Conservation (phyloP, 64 coral and sea anemone genomes). For the Stichodactyla helianthus region DNA sequence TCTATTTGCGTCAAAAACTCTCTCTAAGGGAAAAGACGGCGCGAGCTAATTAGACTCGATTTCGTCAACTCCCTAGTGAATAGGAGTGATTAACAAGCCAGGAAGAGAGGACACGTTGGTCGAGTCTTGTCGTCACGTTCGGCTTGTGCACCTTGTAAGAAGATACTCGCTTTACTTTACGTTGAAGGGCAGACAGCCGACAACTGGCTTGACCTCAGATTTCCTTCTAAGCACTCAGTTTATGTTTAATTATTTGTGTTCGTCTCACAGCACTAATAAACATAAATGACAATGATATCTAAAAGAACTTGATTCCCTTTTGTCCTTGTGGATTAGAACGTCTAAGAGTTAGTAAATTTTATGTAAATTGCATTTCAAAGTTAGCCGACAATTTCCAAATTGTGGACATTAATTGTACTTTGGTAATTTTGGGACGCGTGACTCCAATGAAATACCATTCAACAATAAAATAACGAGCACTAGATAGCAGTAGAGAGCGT, state of each 20-base stretch:
- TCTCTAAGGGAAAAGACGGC: not conserved
- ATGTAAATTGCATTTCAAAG: slow-evolving; percentile 36
- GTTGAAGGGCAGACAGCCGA: not conserved
- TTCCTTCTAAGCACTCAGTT: not conserved
- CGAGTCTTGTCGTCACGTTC: not conserved
- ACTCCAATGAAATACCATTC: not conserved
- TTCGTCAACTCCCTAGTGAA: not conserved
- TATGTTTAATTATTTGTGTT: slow-evolving; percentile 23
- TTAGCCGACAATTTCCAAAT: slow-evolving; percentile 16
- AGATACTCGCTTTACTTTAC: not conserved
- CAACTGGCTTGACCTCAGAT: not conserved
- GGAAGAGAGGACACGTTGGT: not conserved
- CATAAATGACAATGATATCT: slow-evolving; percentile 41
- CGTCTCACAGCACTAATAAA: slow-evolving; percentile 8
- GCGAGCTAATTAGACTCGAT: not conserved
- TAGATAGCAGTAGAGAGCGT: not conserved
- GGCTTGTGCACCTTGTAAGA: not conserved
- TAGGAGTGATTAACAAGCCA: not conserved
- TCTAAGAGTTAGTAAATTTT: slow-evolving; percentile 24
- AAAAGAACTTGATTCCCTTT: slow-evolving; percentile 21
- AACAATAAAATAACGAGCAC: not conserved
- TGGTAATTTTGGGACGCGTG: not conserved
- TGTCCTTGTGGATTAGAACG: slow-evolving; percentile 35
- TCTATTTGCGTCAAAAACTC: not conserved
- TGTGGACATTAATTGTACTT: not conserved